Conservation (phyloP, 2,797 vertebrate species). For the Schizopygopsis pylzovi region DNA sequence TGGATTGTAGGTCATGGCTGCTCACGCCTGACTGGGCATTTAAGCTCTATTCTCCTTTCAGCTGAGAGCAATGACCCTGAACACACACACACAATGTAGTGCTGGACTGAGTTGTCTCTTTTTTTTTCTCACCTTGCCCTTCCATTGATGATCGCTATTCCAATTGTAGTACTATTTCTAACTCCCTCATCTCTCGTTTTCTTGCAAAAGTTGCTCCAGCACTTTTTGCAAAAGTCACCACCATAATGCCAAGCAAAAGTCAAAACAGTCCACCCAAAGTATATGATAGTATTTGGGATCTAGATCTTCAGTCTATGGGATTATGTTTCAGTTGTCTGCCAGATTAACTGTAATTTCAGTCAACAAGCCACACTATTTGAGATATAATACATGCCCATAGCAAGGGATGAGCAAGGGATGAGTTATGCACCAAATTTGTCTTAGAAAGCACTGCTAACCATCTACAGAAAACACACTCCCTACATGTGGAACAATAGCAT, state of each 20-base stretch:
- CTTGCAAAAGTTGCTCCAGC: not conserved
- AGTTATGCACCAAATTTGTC: not conserved
- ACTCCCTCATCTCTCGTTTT: not conserved
- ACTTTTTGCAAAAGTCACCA: not conserved
- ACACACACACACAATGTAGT: slow-evolving; percentile 66
- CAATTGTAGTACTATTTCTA: not conserved
- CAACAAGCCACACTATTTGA: not conserved
- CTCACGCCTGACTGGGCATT: slow-evolving; percentile 72
- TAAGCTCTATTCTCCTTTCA: slow-evolving; percentile 74
- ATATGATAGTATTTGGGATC: not conserved
- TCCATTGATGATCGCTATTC: too few species aligned
- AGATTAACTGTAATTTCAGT: not conserved
- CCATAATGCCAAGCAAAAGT: not conserved
- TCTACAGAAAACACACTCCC: not conserved
- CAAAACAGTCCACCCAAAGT: not conserved
- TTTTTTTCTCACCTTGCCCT: too few species aligned
- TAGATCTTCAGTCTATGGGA: not conserved
- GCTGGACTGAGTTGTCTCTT: not conserved
- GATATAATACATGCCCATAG: not conserved
- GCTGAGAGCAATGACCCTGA: slow-evolving; percentile 72
- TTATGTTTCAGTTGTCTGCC: not conserved
- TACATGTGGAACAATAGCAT: slow-evolving; percentile 11
- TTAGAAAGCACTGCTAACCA: not conserved
- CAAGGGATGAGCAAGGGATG: not conserved
- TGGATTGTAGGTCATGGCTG: slow-evolving; percentile 77